Conservation (phyloP, 2,888 invertebrate genomes). For the Zaprionus lineosus region DNA sequence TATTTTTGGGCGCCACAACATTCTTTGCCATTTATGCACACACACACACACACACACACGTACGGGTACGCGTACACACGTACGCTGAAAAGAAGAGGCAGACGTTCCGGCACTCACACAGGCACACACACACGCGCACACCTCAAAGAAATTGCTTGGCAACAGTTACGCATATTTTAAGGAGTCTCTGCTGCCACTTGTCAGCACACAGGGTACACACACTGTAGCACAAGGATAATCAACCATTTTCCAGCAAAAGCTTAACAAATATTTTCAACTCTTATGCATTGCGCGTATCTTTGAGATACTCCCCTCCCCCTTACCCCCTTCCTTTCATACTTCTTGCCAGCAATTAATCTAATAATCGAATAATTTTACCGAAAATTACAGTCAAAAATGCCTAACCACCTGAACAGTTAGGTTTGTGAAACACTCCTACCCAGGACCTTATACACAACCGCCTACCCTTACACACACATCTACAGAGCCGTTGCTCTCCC, state of each 20-base stretch:
- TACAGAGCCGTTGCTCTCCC: background rate
- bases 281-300: slow-evolving; percentile 12
- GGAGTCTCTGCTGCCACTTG: slow-evolving; percentile 15
- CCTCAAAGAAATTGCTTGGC: slow-evolving; percentile 56
- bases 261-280: slow-evolving; percentile 11
- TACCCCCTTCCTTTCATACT: no score
- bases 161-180: slow-evolving; percentile 50
- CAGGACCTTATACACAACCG: background rate
- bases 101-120: slow-evolving; percentile 3
- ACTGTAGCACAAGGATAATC: slow-evolving; percentile 8
- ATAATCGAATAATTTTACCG: no score
- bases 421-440: background rate
- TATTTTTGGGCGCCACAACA: slow-evolving; percentile 35
- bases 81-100: no score
- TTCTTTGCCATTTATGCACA: slow-evolving; percentile 23
- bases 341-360: no score
- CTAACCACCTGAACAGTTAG: slow-evolving; percentile 4
- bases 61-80: slow-evolving; percentile 1
- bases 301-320: no score
- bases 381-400: background rate
- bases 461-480: background rate
- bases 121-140: background rate
- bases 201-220: background rate
- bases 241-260: slow-evolving; percentile 9
- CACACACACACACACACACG: slow-evolving; percentile 6